A percentile compares a stretch with the other conserved stretches of the same genome.
phyloP scores from a whole-genome alignment of 1,140 invertebrate species.

The Acromyrmex heyeri region DNA sequence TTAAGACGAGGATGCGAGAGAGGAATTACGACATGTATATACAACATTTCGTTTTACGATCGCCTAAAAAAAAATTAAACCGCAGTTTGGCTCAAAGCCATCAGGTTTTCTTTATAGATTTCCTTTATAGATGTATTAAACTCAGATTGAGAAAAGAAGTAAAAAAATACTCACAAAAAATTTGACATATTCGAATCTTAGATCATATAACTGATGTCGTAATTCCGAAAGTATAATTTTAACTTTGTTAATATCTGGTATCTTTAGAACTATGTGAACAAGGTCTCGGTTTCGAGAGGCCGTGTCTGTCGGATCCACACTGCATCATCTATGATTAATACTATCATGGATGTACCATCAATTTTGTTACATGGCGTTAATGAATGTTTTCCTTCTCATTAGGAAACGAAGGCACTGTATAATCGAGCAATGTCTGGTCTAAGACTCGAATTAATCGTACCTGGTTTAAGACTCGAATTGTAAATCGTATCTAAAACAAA shows the following conservation, averaged over 20 bases:
- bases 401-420: neutral
- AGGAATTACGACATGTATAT: slow-evolving; percentile 64
- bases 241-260: neutral
- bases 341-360: slow-evolving; percentile 64
- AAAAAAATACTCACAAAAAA: slow-evolving; percentile 55
- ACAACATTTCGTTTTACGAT: slow-evolving; percentile 64
- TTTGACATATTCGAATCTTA: slow-evolving; percentile 6
- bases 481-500: slow-evolving; percentile 53
- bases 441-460: too few relatives aligned
- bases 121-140: slow-evolving; percentile 17
- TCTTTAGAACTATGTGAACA: neutral
- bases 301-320: slow-evolving; percentile 37
- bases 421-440: neutral
- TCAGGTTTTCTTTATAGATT: slow-evolving; percentile 11
- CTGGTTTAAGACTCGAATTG: neutral
- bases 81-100: slow-evolving; percentile 33
- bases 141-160: slow-evolving; percentile 62
- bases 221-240: neutral
- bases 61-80: slow-evolving; percentile 70
- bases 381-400: neutral
- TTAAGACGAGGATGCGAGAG: slow-evolving; percentile 51
- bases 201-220: too few relatives aligned
- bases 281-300: slow-evolving; percentile 44
- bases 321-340: slow-evolving; percentile 67
- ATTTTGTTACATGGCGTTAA: neutral